Conservation (phyloP, 1,140 invertebrate species). For the Marisa cornuarietis region DNA sequence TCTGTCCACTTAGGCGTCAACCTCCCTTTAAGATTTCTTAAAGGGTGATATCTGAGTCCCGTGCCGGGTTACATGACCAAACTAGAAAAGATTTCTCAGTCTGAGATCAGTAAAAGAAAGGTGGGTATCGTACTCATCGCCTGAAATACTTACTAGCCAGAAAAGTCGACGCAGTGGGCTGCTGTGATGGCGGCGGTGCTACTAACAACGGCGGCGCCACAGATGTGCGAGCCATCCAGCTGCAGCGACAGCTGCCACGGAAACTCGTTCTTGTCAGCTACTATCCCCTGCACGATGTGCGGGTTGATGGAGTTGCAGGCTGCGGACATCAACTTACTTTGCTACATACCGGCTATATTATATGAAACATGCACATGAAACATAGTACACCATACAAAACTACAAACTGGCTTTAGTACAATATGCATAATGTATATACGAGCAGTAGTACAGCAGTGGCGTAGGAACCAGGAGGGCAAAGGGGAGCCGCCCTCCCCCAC, state of each 20-base stretch:
- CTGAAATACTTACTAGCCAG: neutral
- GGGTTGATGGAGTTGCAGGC: neutral
- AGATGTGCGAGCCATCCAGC: conserved; percentile 12
- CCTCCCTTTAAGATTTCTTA: no score
- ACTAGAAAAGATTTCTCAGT: no score
- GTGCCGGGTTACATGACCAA: neutral
- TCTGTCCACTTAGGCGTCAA: no score
- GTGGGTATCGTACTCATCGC: no score
- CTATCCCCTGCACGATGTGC: conserved; percentile 1
- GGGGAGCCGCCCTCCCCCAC: no score
- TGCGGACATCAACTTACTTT: neutral
- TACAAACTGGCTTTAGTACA: no score
- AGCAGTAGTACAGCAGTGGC: no score
- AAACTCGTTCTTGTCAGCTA: conserved; percentile 2
- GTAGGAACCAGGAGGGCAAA: no score
- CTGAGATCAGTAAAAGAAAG: no score
- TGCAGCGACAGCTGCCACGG: conserved; percentile 19
- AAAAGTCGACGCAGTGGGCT: conserved; percentile 14
- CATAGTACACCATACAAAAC: neutral
- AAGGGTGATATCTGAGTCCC: neutral
- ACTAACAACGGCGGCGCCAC: neutral
- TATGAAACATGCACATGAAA: neutral
- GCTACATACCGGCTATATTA: neutral
- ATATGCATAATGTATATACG: no score
- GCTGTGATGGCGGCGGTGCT: neutral